Evolutionary conservation across 2,797 vertebrate species (phyloP), one percentile per base, ranked within the genome.

Genomic region (Enteromius paludinosus): DNA sequence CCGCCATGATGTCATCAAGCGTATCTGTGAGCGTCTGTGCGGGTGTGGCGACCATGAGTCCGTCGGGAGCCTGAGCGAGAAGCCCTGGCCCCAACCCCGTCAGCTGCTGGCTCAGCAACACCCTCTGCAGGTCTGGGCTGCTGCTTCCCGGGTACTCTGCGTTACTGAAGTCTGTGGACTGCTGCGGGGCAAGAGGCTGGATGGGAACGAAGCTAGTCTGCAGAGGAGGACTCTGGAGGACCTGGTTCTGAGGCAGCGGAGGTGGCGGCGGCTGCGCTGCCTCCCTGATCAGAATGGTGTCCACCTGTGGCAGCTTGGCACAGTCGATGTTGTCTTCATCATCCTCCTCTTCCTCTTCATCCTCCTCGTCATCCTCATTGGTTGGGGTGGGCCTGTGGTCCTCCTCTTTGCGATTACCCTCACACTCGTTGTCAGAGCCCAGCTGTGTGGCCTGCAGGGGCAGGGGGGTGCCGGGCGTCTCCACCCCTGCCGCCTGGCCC

Each of bases 21-120:
- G 98, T 99, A 95, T 99, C 98, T 91, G 97, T 99, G 94, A 99
- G 98, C 89, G 97, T 99, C 95, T 99, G 98, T 91, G 98, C 97
- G 90, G 98, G 98, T 90, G 97, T 97, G 90, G 98, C 98, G 93
- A 99, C 97, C 98, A 99, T 99, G 94, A 99, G 96, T 93, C 97
- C 97, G 84, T 99, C 97, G 88, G 96, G 93, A 90, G 97, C 96
- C 95, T 97, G 97, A 90, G 95, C 91, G 90, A 96, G 95, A 83
- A 96, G 93, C 75, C 95, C 94, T 87, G 95, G 94, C 84, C 94
- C 94, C 88, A 94, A 94, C 86, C 91, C 92, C 92, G 95, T 91
- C 89, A 96, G 96, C 90, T 97, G 96, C 93, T 96, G 96, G 84
- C 97, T 96, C 90, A 96, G 95, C 93, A 98, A 93, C 89, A 97